Evolutionary conservation across 2,797 vertebrate genomes (phyloP), one percentile per base, ranked within the genome.

Genomic region (Anguilla marmorata): DNA sequence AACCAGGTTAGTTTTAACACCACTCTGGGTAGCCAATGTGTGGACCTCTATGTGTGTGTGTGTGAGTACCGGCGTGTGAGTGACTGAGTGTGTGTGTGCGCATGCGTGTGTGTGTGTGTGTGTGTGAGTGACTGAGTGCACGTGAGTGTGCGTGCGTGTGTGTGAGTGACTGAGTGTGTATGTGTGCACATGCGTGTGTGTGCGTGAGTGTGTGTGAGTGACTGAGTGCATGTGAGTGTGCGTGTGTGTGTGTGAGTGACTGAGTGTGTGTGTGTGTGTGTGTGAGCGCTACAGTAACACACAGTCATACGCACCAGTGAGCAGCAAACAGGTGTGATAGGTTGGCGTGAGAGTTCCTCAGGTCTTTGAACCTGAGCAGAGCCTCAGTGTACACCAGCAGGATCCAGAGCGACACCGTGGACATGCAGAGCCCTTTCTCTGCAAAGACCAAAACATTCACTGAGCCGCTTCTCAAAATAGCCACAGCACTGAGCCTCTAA

Each of bases 301-400:
- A 45, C 16, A 45, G 37, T 82, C 41, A 48, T 79, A 92, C 93
- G 24, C 93, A 97, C 96, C 96, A 97, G 92, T 97, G 96, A 79
- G 96, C 96, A 86, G 96, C 96, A 83, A 97, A 97, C 72, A 97
- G 94, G 91, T 96, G 96, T 85, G 96, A 97, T 83, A 97, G 92
- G 90, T 97, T 96, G 88, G 95, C 95, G 86, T 97, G 93, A 86
- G 96, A 96, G 89, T 93, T 96, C 92, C 96, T 97, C 63, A 96
- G 92, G 92, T 97, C 96, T 94, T 95, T 96, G 89, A 97, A 94
- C 88, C 96, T 93, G 87, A 97, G 94, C 0, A 96, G 96, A 54
- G 95, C 96, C 90, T 97, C 96, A 0, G 95, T 96, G 91, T 97
- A 97, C n/a, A 97, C 94, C 0, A 97, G 94, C 84, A 97, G 93